Conservation (phyloP, 37 sponge, comb jelly and placozoan species). For the Petrosia ficiformis region DNA sequence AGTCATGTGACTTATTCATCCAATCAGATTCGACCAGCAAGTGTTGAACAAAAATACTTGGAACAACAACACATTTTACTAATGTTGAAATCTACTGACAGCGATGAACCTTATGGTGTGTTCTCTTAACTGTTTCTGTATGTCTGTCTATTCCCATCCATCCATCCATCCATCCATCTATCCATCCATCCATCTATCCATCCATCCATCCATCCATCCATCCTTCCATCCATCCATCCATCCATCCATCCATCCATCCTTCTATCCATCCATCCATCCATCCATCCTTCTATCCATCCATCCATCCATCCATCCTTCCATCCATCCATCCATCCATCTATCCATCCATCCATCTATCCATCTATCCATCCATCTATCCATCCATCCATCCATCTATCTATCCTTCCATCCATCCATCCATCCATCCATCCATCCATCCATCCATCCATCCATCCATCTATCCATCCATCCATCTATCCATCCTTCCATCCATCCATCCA, state of each 20-base stretch:
- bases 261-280: not conserved
- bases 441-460: too few relatives aligned
- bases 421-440: too few relatives aligned
- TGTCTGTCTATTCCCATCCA: not conserved
- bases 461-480: too few relatives aligned
- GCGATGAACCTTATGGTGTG: constrained; percentile 83
- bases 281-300: too few relatives aligned
- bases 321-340: too few relatives aligned
- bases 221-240: not conserved
- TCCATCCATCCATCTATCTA: too few relatives aligned
- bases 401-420: too few relatives aligned
- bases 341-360: too few relatives aligned
- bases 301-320: too few relatives aligned
- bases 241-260: not conserved
- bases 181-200: not conserved
- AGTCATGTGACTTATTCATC: too few relatives aligned
- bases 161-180: not conserved
- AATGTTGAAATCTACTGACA: constrained; percentile 62
- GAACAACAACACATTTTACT: constrained; percentile 72
- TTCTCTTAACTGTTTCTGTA: constrained; percentile 7
- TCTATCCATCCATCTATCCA: too few relatives aligned
- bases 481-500: too few relatives aligned
- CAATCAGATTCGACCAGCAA: constrained; percentile 61
- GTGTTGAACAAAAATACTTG: constrained; percentile 64
- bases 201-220: not conserved